phyloP scores from a whole-genome alignment of 23 tunicate genomes.

The Halocynthia roretzi region DNA sequence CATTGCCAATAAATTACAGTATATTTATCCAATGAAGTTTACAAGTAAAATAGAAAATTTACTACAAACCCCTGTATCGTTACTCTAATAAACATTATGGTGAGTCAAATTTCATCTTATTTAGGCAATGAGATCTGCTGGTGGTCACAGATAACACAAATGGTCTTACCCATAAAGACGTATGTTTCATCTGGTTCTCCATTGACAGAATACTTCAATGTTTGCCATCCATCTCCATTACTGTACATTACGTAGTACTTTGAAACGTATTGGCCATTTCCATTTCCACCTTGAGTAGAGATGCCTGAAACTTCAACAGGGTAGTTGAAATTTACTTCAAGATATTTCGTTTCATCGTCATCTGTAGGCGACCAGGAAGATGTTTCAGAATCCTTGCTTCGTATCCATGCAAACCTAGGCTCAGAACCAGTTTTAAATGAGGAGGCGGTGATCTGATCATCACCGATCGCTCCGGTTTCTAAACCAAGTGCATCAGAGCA shows the following conservation, averaged over 20 bases:
- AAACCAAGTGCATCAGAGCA: slow-evolving; percentile 59
- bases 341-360: slow-evolving; percentile 35
- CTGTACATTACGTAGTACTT: slow-evolving; percentile 12
- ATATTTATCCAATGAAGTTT: too few relatives aligned
- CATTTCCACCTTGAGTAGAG: slow-evolving; percentile 60
- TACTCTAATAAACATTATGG: too few relatives aligned
- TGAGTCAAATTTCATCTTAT: too few relatives aligned
- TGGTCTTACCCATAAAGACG: too few relatives aligned
- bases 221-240: neutral
- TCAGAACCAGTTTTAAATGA: slow-evolving; percentile 29
- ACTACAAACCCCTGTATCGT: too few relatives aligned
- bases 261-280: neutral
- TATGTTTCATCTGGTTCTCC: neutral
- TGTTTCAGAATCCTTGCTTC: neutral
- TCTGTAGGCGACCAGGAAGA: slow-evolving; percentile 73
- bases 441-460: slow-evolving; percentile 61
- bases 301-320: slow-evolving; percentile 54
- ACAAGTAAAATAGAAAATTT: too few relatives aligned
- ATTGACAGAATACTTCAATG: neutral
- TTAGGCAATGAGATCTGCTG: too few relatives aligned
- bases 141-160: too few relatives aligned
- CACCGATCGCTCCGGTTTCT: slow-evolving; percentile 56
- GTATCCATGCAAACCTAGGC: slow-evolving; percentile 45
- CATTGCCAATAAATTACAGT: too few relatives aligned
- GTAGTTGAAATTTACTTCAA: slow-evolving; percentile 60